Evolutionary conservation across 2,797 vertebrate species (phyloP), one percentile per base, ranked within the genome.

Genomic region (Bovichtus diacanthus): DNA sequence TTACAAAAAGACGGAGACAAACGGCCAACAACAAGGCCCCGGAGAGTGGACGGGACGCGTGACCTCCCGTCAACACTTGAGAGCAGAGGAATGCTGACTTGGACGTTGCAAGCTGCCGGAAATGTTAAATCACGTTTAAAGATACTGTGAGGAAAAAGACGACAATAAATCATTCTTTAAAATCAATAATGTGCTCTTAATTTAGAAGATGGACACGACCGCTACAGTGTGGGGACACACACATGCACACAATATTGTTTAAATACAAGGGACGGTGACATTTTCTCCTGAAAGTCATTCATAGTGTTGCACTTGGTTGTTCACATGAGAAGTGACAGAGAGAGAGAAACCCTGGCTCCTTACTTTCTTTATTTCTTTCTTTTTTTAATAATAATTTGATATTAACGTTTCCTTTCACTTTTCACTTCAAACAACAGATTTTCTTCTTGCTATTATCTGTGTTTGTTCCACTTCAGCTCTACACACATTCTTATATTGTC

Each of bases 71-170:
- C 36, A 58, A 66, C 41, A 59, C 58, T 63, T 21, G 12, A 49
- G 16, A 72, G 19, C 34, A 44, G 15, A 74, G 46, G 64, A 81
- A 77, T 53, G 80, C 77, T 81, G 80, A 87, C 39, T 25, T 31
- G 53, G 44, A 39, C 19, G 9, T 4, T 59, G n/a, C n/a, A 59
- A 6, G 34, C 4, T 25, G 21, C 29, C 6, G 55, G 58, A 77
- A 58, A 76, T 21, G 38, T 63, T 43, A 51, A 76, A 76, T 76
- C 64, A 56, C 18, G 36, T 9, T 58, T 58, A 63, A 55, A 76
- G 69, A 50, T 41, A n/a, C n/a, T 18, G 44, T 73, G 64, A 55
- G 13, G 49, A 60, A 51, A 59, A 41, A 29, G 72, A 5, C 4
- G 1, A 6, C 6, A 21, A 47, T 72, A 61, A 85, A 85, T 81